Evolutionary conservation across 2,797 vertebrate genomes (phyloP).

Genomic region (Clarias laeviceps): DNA sequence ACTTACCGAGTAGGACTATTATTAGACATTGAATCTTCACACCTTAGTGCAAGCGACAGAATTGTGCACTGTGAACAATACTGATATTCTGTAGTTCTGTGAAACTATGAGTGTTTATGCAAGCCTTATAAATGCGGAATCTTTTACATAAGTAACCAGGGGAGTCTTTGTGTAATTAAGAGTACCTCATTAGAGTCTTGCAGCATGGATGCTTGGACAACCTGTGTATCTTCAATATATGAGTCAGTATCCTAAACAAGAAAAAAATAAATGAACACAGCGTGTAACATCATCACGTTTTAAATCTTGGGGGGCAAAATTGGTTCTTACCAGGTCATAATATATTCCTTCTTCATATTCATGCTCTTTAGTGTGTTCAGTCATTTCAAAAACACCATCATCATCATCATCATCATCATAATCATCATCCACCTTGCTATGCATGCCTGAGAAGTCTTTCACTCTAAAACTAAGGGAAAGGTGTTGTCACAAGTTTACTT

Average conservation of each 20-base stretch:
- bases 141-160: slow-evolving; percentile 1
- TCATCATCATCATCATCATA: neutral
- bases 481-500: neutral
- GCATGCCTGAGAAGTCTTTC: slow-evolving; percentile 3
- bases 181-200: slow-evolving; percentile 65
- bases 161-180: slow-evolving; percentile 23
- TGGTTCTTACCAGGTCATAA: slow-evolving; percentile 31
- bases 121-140: slow-evolving; percentile 21
- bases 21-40: neutral
- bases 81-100: neutral
- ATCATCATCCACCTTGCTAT: neutral
- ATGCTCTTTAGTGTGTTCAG: neutral
- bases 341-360: slow-evolving; percentile 9
- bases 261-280: neutral
- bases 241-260: slow-evolving; percentile 19
- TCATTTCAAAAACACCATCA: neutral
- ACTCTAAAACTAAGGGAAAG: slow-evolving; percentile 21
- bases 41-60: neutral
- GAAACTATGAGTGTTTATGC: neutral
- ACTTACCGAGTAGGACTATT: neutral
- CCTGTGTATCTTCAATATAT: slow-evolving; percentile 38
- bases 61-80: slow-evolving; percentile 1
- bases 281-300: neutral
- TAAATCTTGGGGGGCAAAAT: neutral
- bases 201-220: slow-evolving; percentile 18